Base-by-base conservation (phyloP, 2,797 vertebrate species). In the Enteromius viviparus region DNA sequence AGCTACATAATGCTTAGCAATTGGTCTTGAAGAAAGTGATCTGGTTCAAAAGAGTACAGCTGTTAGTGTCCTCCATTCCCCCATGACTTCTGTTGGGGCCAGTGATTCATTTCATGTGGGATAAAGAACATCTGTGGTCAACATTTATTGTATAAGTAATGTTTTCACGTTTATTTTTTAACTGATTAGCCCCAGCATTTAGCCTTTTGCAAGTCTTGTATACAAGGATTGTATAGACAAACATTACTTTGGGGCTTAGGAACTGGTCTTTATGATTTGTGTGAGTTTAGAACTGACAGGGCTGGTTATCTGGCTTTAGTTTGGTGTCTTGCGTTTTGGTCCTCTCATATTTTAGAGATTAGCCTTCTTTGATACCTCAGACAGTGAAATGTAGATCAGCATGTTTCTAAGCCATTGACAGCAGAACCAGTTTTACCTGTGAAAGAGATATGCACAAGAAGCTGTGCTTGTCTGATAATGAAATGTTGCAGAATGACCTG, bases 391-490 rank as follows among this genome's bases (percentile, higher is more conserved):
- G 60, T 66, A 66, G 47, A n/a, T 75, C n/a, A 23, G 71, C 29
- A 19, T 81, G 69, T 81, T 81, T 74, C 34, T 64, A 42, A 70
- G 21, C 26, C 55, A n/a, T 74, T 74, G 40, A 72, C 58, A 37
- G 45, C 70, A 66, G 42, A 82, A 75, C 80, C 45, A 65, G 60
- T 82, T 82, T 82, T 53, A 75, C 29, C n/a, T 40, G 58, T 81
- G 21, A 81, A 75, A 65, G 32, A 47, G 60, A 64, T 26, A 49
- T 49, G 8, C 29, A 49, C 29, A 81, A 62, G 72, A 55, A 72
- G 12, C 3, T 19, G 23, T 34, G 70, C 21, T 81, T 65, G 34
- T 81, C 29, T 74, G 21, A 74, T 62, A 26, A 64, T 74, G 45
- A 75, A 66, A 82, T 75, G 9, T 3, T 21, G 72, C 45, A 53